These are phyloP conservation scores for Saguinus midas DNA, from an alignment of 2,113 vertebrate species.

Conservation along the genomic window DNA sequence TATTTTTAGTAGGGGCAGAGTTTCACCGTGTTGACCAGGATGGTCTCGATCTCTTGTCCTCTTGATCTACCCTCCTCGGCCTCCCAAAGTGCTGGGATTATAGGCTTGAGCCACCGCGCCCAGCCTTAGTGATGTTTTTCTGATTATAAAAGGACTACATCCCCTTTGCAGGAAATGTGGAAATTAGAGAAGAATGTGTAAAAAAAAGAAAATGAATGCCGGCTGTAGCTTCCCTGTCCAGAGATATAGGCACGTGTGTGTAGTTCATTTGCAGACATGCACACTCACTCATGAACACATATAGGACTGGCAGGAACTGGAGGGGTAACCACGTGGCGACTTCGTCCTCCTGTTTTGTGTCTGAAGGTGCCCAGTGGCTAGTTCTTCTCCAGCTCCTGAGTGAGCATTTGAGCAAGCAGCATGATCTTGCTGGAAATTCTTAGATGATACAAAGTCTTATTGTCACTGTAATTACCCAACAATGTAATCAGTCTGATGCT, in stretches of 20 bases:
- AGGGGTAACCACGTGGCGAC: too few relatives aligned
- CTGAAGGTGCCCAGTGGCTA: not conserved
- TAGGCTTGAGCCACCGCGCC: too few relatives aligned
- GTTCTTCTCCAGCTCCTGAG: not conserved
- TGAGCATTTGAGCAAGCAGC: not conserved
- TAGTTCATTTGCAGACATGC: not conserved
- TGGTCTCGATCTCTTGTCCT: too few relatives aligned
- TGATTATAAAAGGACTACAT: not conserved
- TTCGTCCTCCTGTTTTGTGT: not conserved
- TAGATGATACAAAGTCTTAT: not conserved
- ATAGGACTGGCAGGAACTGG: not conserved
- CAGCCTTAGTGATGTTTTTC: not conserved
- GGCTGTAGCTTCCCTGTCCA: not conserved
- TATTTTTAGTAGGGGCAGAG: too few relatives aligned
- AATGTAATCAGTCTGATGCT: not conserved
- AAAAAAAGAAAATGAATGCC: not conserved
- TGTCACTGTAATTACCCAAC: not conserved
- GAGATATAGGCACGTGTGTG: not conserved
- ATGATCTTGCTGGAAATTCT: not conserved
- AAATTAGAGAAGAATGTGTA: not conserved
- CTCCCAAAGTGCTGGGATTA: too few relatives aligned
- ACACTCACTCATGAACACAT: fast-evolving
- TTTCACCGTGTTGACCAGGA: too few relatives aligned
- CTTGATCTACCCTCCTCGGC: too few relatives aligned
- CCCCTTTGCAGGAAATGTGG: not conserved